Percentiles rank a stretch among this genome's conserved stretches.
Conservation (phyloP, 2,888 invertebrate genomes). For the Pachymerium ferrugineum region DNA sequence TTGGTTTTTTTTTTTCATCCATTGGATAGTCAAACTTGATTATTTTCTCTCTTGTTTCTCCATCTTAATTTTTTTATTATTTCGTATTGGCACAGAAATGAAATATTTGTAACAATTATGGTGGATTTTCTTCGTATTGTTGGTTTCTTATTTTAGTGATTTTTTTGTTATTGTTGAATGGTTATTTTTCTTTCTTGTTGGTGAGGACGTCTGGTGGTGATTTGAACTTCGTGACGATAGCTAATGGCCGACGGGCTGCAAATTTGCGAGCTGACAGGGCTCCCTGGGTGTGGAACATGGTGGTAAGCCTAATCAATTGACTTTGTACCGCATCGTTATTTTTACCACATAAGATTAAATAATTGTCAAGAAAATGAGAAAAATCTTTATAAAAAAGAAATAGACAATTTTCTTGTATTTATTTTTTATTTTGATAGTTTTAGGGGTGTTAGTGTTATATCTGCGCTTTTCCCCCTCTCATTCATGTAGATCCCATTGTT, state of each 20-base stretch:
- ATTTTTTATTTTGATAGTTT: neutral
- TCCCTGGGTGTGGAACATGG: slow-evolving; percentile 23
- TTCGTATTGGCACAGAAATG: too few relatives aligned
- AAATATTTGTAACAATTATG: too few relatives aligned
- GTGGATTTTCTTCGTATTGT: neutral
- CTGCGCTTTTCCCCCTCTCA: slow-evolving; percentile 23
- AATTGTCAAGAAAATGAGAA: neutral
- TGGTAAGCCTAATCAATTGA: slow-evolving; percentile 27
- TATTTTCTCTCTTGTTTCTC: too few relatives aligned
- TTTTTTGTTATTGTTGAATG: too few relatives aligned
- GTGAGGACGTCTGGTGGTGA: slow-evolving; percentile 27
- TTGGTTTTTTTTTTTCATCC: too few relatives aligned
- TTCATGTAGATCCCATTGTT: slow-evolving; percentile 25
- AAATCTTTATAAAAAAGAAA: too few relatives aligned
- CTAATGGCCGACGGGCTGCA: slow-evolving; percentile 27
- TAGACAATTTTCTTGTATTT: too few relatives aligned
- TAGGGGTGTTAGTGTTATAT: neutral
- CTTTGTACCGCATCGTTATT: slow-evolving; percentile 22
- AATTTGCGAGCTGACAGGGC: slow-evolving; percentile 27
- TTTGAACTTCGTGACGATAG: neutral
- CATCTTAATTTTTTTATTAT: too few relatives aligned
- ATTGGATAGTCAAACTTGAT: too few relatives aligned
- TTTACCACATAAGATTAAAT: slow-evolving; percentile 10
- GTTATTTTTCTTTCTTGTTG: too few relatives aligned
- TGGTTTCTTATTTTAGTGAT: neutral